Evolutionary conservation across 23 tunicate species (phyloP), one percentile per base, ranked within the genome.

Genomic region (Botrylloides violaceus): DNA sequence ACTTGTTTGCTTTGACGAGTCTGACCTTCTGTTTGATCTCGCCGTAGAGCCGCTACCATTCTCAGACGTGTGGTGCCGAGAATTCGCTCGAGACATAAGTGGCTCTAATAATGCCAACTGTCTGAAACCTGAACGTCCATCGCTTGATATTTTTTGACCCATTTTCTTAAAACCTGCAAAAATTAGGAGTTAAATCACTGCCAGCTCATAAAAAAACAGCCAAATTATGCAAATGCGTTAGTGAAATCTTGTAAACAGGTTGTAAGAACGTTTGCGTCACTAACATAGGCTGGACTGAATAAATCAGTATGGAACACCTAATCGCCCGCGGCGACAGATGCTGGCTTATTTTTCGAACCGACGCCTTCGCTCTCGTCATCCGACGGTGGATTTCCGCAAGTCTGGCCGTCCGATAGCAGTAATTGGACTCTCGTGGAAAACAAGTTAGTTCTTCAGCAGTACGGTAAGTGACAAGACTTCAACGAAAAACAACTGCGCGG

Each of bases 71-170:
- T 77, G 68, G 30, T 37, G 50, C 38, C 85, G 56, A 29, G 76
- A 36, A 2, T 73, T 29, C 2, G 94, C 57, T 7, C 86, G 95
- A 0, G 95, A 48, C 61, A 87, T 74, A 22, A 87, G 70, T 12
- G 95, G 95, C 60, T 87, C 95, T 20, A 87, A 66, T 34, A 87
- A 73, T 20, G 95, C 71, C 65, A 87, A 61, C 62, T 81, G 95
- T 58, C 95, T 70, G 29, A 68, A 26, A 20, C 49, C 49, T 1
- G 87, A 76, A 24, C 84, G 71, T 33, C 83, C 81, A 36, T 58
- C 64, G 68, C 68, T 70, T 49, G 95, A 68, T 32, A 81, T 56
- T 59, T 80, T 80, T 29, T 87, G 85, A 15, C 86, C 82, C 82
- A 74, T 87, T 26, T 68, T 77, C 33, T 1, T 18, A 43, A 43